Evolutionary conservation across 2,797 vertebrate species (phyloP), one percentile per base, ranked within the genome.

Genomic region (Coranthus polyacanthus): DNA sequence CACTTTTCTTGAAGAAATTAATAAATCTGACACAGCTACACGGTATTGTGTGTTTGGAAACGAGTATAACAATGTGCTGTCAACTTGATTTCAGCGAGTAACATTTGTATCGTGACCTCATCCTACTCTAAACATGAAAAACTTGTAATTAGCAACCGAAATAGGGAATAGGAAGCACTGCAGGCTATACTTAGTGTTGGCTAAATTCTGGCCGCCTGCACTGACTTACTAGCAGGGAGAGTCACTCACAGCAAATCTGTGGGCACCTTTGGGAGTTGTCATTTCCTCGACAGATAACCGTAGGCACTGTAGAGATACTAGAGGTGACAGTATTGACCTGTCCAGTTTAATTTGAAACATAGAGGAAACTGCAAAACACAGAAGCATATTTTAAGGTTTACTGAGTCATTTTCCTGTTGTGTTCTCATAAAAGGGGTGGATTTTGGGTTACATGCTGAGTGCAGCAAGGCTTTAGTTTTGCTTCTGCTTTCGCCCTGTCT

Each of bases 401-500:
- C 1, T 29, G 26, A 29, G 37, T n/a, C 36, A 20, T 52, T 34
- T 12, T 68, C 44, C 2, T 2, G 17, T 72, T 68, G 52, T 11
- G 2, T 55, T 69, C 46, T 13, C 64, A 42, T 21, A 36, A 45
- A 10, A 18, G 37, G 4, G 16, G 18, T 51, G 43, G 3, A n/a
- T 52, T 24, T 18, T 45, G 15, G 45, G 24, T 10, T 43, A 26
- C 43, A 67, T 75, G 68, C 75, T 67, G 67, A 69, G 20, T 16
- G 9, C 18, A 18, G 34, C 68, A 22, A 42, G 51, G 22, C 55
- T 39, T 68, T 56, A 70, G 85, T 92, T 91, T 92, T 92, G 64
- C 86, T 94, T 94, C 92, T 92, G 90, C 93, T 92, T 93, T 90
- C n/a, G 41, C 3, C 36, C 26, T 8, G 70, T 76, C 74, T 87